A percentile compares a stretch with the other conserved stretches of the same genome.
Evolutionary conservation across 1,140 invertebrate species (phyloP).

Genomic region (Propsilocerus akamusi): DNA sequence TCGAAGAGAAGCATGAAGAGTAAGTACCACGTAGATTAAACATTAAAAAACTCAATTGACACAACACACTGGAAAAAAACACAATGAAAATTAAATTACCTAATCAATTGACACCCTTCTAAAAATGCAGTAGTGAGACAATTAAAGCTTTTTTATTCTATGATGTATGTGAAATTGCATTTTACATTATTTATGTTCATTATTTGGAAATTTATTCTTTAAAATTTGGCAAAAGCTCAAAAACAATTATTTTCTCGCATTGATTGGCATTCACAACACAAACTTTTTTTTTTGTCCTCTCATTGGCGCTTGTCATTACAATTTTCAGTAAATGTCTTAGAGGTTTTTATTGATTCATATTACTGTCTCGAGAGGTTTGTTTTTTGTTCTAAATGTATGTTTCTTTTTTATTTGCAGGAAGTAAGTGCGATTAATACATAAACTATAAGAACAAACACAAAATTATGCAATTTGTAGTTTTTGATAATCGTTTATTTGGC

Average conservation of each 20-base stretch:
- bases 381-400: conserved; percentile 5
- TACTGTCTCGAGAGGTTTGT: conserved; percentile 3
- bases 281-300: conserved; percentile 9
- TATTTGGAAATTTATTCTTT: neutral
- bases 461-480: conserved; percentile 7
- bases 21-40: neutral
- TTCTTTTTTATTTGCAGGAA: conserved; percentile 34
- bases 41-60: neutral
- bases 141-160: no score
- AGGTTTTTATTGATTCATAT: no score
- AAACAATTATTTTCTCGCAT: neutral
- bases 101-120: no score
- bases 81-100: neutral
- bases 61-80: neutral
- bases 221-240: neutral
- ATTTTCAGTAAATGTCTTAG: no score
- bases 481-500: conserved; percentile 4
- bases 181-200: neutral
- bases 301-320: no score
- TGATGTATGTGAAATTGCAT: neutral
- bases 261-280: neutral
- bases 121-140: no score
- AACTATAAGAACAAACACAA: conserved; percentile 2
- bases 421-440: conserved; percentile 27
- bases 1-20: neutral